phyloP scores from a whole-genome alignment of 2,888 invertebrate species.

The Callimorpha dominula region DNA sequence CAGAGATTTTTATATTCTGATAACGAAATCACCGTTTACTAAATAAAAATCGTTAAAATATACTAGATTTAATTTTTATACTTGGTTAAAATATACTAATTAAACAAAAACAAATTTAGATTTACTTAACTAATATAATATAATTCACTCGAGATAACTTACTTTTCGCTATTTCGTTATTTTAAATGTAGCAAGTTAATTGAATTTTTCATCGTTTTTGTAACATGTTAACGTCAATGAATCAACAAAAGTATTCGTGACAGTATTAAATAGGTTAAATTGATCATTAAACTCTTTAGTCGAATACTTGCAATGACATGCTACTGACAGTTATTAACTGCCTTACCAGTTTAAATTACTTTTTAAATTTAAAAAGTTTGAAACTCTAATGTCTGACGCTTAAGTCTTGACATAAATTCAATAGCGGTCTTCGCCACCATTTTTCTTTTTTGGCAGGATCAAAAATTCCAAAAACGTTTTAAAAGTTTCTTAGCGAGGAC shows the following conservation, averaged over 20 bases:
- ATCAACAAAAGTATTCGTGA: neutral
- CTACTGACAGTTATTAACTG: constrained; percentile 43
- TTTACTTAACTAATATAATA: too few relatives aligned
- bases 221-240: neutral
- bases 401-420: constrained; percentile 31
- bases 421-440: constrained; percentile 12
- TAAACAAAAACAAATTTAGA: too few relatives aligned
- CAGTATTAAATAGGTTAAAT: constrained; percentile 16
- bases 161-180: neutral
- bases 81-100: too few relatives aligned
- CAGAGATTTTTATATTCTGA: neutral
- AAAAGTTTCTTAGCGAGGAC: constrained; percentile 8
- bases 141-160: too few relatives aligned
- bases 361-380: constrained; percentile 45
- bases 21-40: neutral
- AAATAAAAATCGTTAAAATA: neutral
- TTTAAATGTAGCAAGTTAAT: neutral
- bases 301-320: constrained; percentile 24
- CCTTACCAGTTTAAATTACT: constrained; percentile 48
- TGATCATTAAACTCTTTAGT: constrained; percentile 15
- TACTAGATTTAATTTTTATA: neutral
- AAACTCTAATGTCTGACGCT: constrained; percentile 25
- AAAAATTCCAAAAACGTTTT: constrained; percentile 15
- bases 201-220: neutral
- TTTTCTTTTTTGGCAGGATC: constrained; percentile 6